Evolutionary conservation across 1,140 invertebrate genomes (phyloP), one percentile per base, ranked within the genome.

Genomic region (Solen grandis): DNA sequence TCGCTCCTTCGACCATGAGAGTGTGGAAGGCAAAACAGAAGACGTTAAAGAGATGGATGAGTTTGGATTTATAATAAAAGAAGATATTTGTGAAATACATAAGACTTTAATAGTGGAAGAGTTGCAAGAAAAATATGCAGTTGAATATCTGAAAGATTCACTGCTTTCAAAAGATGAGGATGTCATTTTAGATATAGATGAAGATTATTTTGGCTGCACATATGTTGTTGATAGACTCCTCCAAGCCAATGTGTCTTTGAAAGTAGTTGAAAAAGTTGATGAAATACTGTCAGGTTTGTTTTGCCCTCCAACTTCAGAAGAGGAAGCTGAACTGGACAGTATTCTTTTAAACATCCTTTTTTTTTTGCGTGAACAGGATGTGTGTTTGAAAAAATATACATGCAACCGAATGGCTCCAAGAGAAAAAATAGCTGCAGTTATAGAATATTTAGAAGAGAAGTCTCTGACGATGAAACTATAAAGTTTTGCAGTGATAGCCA

Each of bases 111-210:
- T 73, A 22, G 54, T 69, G 1, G 79, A 83, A 57, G 82, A 78
- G 57, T 65, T 85, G 14, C 63, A 82, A n/a, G n/a, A n/a, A n/a
- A n/a, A n/a, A n/a, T n/a, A n/a, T n/a, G n/a, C n/a, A n/a, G n/a
- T n/a, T n/a, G 41, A 79, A 84, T 52, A 63, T 57, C 60, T 57
- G 70, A 29, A 80, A 69, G n/a, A 25, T 79, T 14, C 29, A 70
- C 41, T 65, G 31, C 54, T 60, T 86, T 1, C 38, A 66, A 31
- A 65, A 77, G 13, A 2, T n/a, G n/a, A n/a, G n/a, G n/a, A n/a
- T n/a, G n/a, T n/a, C n/a, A n/a, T n/a, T n/a, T n/a, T n/a, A n/a
- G 89, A 90, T 65, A 89, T 90, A 59, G 89, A 90, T 69, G 89
- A 90, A 70, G 89, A 90, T 78, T 89, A 74, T 70, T 88, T 86